Evolutionary conservation across 2,113 vertebrate species (phyloP).

Genomic region (Meles meles): DNA sequence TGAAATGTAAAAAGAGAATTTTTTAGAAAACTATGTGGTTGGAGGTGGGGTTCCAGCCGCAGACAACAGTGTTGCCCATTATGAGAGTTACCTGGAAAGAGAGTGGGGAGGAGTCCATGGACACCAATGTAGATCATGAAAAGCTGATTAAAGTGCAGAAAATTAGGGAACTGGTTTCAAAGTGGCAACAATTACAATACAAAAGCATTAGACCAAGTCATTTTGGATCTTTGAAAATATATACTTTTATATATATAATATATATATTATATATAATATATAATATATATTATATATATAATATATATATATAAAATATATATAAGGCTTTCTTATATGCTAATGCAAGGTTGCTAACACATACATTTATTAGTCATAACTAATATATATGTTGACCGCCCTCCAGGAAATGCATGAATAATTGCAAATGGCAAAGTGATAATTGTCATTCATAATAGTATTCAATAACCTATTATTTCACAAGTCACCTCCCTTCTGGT

Average conservation of each 20-base stretch:
- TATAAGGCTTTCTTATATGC: background rate
- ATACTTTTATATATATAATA: no score
- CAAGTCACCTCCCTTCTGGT: background rate
- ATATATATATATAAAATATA: no score
- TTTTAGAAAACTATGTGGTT: background rate
- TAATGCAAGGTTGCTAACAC: background rate
- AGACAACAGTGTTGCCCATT: background rate
- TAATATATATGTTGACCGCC: background rate
- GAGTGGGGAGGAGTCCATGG: background rate
- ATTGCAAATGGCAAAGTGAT: background rate
- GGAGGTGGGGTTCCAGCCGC: background rate
- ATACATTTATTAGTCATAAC: background rate
- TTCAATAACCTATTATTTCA: background rate
- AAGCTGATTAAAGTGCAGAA: background rate
- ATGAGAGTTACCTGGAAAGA: background rate
- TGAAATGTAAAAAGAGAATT: background rate
- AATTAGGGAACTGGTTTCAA: background rate
- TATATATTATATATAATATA: no score
- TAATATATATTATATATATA: no score
- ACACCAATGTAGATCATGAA: background rate
- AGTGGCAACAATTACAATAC: background rate
- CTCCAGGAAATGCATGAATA: background rate
- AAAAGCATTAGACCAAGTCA: background rate
- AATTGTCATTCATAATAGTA: background rate
- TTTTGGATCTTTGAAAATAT: conserved; percentile 14